These are phyloP conservation scores for Eulithis testata DNA, from an alignment of 2,888 invertebrate species.

Conservation along the genomic window DNA sequence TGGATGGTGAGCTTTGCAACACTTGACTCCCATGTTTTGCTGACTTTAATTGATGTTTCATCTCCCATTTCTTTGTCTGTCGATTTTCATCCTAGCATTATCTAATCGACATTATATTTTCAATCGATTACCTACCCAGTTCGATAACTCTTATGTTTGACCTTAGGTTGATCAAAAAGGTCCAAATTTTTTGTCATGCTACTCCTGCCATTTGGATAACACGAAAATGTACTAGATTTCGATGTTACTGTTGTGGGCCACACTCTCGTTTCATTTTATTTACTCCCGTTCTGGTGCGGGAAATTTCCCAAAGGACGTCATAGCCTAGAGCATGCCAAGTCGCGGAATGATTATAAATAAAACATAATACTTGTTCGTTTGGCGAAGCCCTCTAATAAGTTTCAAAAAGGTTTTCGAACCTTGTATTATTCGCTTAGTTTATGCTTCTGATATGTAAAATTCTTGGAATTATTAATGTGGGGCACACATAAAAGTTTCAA, in stretches of 20 bases:
- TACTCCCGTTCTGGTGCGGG: neutral
- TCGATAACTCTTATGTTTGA: neutral
- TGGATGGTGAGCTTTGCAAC: conserved; percentile 9
- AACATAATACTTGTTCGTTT: conserved; percentile 4
- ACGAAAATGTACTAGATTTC: conserved; percentile 1
- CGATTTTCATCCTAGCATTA: no score
- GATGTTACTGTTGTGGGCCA: conserved; percentile 3
- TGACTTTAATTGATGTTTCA: neutral
- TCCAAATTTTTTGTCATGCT: neutral
- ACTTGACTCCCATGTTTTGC: neutral
- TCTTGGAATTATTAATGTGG: no score
- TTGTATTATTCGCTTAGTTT: neutral
- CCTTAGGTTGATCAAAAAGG: neutral
- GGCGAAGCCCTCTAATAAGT: neutral
- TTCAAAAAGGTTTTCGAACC: no score
- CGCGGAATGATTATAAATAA: conserved; percentile 10
- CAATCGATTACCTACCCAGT: neutral
- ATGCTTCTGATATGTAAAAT: no score
- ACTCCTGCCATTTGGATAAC: neutral
- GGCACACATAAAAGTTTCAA: no score
- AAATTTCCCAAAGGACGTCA: conserved; percentile 21
- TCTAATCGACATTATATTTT: neutral
- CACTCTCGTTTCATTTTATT: conserved; percentile 11
- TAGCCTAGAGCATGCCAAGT: conserved; percentile 15
- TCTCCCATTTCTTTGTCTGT: neutral